A percentile compares a stretch with the other conserved stretches of the same genome.
phyloP scores from a whole-genome alignment of 2,888 invertebrate genomes.

The Cosmopolites sordidus region DNA sequence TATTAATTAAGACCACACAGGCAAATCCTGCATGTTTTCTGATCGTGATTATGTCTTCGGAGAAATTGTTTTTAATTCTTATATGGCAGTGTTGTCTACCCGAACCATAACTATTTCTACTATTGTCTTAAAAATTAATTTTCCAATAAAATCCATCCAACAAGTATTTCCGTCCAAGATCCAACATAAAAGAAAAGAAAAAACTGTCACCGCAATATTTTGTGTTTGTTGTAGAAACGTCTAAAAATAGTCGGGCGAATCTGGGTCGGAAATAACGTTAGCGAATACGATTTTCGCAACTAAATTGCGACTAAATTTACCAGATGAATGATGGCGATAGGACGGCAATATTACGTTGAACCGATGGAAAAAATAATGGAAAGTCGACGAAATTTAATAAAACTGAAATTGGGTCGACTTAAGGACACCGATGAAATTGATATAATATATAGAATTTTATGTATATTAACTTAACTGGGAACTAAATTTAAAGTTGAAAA shows the following conservation, averaged over 20 bases:
- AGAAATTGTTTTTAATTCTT: too few species aligned
- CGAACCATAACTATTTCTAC: too few species aligned
- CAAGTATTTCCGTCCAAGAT: not conserved
- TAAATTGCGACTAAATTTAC: conserved; percentile 8
- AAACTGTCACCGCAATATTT: not conserved
- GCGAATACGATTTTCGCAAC: conserved; percentile 6
- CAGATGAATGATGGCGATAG: conserved; percentile 5
- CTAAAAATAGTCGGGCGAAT: conserved; percentile 8
- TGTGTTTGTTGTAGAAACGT: not conserved
- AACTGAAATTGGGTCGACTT: not conserved
- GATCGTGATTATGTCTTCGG: too few species aligned
- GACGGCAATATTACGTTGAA: not conserved
- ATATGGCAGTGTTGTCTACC: too few species aligned
- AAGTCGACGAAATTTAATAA: not conserved
- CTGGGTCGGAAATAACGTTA: conserved; percentile 21
- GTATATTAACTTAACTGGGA: too few species aligned
- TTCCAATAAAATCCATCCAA: not conserved
- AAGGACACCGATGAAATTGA: too few species aligned
- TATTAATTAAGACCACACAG: too few species aligned
- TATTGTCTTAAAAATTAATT: too few species aligned
- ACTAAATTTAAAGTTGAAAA: too few species aligned
- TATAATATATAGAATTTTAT: too few species aligned
- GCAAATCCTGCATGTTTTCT: too few species aligned
- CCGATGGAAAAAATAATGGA: conserved; percentile 1
- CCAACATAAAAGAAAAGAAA: not conserved